A percentile compares a stretch with the other conserved stretches of the same genome.
These are phyloP conservation scores for Margarornis squamiger DNA, from an alignment of 2,797 vertebrate genomes.

Conservation along the genomic window DNA sequence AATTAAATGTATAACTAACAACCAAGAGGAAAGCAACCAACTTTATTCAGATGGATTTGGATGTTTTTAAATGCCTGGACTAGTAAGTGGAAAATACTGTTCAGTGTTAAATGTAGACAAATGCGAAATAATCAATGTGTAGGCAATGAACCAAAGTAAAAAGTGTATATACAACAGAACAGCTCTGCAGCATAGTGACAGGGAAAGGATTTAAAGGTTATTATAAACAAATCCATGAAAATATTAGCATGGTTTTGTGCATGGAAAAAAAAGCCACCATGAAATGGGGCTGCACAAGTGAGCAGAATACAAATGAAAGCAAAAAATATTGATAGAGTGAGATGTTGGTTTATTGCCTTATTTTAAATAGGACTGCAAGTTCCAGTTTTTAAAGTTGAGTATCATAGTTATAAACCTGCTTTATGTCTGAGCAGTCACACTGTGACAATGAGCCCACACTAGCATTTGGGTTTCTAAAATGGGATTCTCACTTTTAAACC, in stretches of 20 bases:
- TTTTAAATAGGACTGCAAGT: neutral
- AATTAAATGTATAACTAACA: neutral
- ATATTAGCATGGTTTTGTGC: neutral
- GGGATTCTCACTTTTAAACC: neutral
- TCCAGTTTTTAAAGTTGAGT: slow-evolving; percentile 1
- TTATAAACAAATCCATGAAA: slow-evolving; percentile 53
- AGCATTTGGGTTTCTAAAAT: slow-evolving; percentile 5
- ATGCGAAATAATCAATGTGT: slow-evolving; percentile 44
- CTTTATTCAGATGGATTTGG: neutral
- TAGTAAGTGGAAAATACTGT: slow-evolving; percentile 27
- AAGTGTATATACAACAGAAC: neutral
- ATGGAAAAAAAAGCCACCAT: neutral
- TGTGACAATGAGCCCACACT: neutral
- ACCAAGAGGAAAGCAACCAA: neutral
- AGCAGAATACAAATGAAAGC: slow-evolving; percentile 1
- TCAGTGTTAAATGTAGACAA: slow-evolving; percentile 37
- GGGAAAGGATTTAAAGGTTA: slow-evolving; percentile 46
- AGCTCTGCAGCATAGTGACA: slow-evolving; percentile 31
- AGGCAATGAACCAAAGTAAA: slow-evolving; percentile 37
- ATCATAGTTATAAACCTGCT: neutral
- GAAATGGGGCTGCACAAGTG: slow-evolving; percentile 26
- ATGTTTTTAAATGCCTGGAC: neutral
- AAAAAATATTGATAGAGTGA: neutral
- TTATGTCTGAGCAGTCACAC: neutral
- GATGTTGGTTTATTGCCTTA: neutral